Percentiles rank a stretch among this genome's conserved stretches.
Conservation (phyloP, 2,888 invertebrate species). For the Lasioglossum marginatum region DNA sequence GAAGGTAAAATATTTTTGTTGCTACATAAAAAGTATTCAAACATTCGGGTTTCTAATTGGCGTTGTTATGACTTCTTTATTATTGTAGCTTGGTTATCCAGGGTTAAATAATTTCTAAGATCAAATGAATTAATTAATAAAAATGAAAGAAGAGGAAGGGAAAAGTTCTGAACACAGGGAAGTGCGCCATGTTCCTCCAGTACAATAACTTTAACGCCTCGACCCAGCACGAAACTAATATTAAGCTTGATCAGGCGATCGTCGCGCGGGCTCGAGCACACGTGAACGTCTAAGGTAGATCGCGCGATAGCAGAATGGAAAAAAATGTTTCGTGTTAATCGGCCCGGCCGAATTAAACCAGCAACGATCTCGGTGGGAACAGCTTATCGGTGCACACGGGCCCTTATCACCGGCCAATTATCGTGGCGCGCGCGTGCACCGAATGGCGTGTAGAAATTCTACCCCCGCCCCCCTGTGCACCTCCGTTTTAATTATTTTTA, state of each 20-base stretch:
- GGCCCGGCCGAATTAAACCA: constrained; percentile 44
- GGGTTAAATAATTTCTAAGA: neutral
- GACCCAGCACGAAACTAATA: constrained; percentile 24
- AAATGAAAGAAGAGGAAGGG: neutral
- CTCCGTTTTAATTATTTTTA: neutral
- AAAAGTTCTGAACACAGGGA: neutral
- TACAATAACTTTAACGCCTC: neutral
- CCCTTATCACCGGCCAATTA: constrained; percentile 55
- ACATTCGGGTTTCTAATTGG: neutral
- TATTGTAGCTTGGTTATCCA: neutral
- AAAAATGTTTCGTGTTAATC: constrained; percentile 56
- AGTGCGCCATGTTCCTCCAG: neutral
- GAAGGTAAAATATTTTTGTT: neutral
- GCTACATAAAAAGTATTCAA: neutral
- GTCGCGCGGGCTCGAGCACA: constrained; percentile 39
- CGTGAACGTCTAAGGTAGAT: constrained; percentile 20
- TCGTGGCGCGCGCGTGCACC: constrained; percentile 32
- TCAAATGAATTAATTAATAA: neutral
- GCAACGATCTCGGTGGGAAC: constrained; percentile 28
- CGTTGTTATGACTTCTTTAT: neutral
- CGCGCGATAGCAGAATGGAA: constrained; percentile 19
- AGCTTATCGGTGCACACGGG: constrained; percentile 42
- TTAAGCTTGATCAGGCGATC: constrained; percentile 10
- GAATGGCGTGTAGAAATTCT: constrained; percentile 30
- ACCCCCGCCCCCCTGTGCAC: neutral